Evolutionary conservation across 1,140 invertebrate genomes (phyloP).

Genomic region (Agrilus planipennis): DNA sequence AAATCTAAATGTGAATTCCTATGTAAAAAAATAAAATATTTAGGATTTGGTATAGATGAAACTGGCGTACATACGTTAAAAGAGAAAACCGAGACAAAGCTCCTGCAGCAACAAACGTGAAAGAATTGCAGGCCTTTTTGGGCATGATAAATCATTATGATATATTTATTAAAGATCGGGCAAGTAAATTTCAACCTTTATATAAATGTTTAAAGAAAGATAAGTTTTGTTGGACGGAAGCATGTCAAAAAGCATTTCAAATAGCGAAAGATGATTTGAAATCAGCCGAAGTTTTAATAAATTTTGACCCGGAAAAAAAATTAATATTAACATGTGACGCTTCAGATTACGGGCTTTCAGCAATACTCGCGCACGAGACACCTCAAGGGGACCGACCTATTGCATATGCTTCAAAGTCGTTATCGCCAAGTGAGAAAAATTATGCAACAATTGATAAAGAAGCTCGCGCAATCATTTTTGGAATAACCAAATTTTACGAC

Average conservation of each 20-base stretch:
- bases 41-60: conserved; percentile 27
- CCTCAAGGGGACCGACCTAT: too few species aligned
- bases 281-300: conserved; percentile 4
- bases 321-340: conserved; percentile 19
- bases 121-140: conserved; percentile 24
- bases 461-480: conserved; percentile 30
- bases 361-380: not conserved
- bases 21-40: conserved; percentile 21
- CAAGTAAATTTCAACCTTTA: conserved; percentile 8
- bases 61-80: conserved; percentile 27
- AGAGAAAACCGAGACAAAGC: conserved; percentile 23
- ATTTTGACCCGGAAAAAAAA: conserved; percentile 6
- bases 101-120: conserved; percentile 18
- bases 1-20: conserved; percentile 17
- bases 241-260: conserved; percentile 2
- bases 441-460: conserved; percentile 20
- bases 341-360: not conserved
- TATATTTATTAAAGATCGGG: conserved; percentile 22
- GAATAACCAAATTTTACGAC: conserved; percentile 32
- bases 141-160: conserved; percentile 29
- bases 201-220: conserved; percentile 5
- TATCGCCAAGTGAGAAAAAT: not conserved
- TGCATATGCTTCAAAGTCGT: too few species aligned
- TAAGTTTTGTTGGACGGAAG: not conserved
- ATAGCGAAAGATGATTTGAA: not conserved